Evolutionary conservation across 1,140 invertebrate genomes (phyloP), one percentile per base, ranked within the genome.

Genomic region (Drosophila truncata): DNA sequence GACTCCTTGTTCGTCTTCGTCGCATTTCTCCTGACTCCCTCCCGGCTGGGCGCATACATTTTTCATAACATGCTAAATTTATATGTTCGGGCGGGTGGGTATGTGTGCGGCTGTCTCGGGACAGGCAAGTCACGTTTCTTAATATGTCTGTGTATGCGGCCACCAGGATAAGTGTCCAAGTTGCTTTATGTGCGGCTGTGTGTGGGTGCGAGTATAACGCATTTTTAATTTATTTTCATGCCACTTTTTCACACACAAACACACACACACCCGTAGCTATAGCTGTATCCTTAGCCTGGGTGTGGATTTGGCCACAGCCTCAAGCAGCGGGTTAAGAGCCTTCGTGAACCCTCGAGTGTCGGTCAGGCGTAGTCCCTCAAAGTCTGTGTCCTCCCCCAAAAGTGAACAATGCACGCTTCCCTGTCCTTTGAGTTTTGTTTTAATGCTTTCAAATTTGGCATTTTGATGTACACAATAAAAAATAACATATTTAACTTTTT

Each of bases 171-270:
- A 78, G 59, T 78, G 63, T 66, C 61, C 66, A 49, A 57, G 57
- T 47, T 47, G 55, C 7, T 41, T 35, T 61, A 13, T 52, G 20
- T 66, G 46, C 14, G 23, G 39, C 14, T 61, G 41, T 50, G 41
- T 60, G 61, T 65, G 58, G 73, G 75, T 75, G 62, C 61, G 31
- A 73, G 42, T 60, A 47, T 83, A 83, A 84, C 84, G 88, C 80
- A 87, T 84, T 87, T 87, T 87, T 87, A 87, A 87, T 87, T 87
- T 87, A 90, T 90, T 88, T 87, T 88, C 59, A 71, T 78, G 65
- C 74, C 61, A 82, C 63, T 63, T 64, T 44, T 35, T 18, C 37
- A 29, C 55, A 37, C 35, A 16, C 37, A 37, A 37, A 27, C 23
- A 16, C 46, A 27, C 4, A 11, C 33, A 33, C 31, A 10, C 10